These are phyloP conservation scores for Platycercus adscitus DNA, from an alignment of 2,113 vertebrate genomes.

Conservation along the genomic window DNA sequence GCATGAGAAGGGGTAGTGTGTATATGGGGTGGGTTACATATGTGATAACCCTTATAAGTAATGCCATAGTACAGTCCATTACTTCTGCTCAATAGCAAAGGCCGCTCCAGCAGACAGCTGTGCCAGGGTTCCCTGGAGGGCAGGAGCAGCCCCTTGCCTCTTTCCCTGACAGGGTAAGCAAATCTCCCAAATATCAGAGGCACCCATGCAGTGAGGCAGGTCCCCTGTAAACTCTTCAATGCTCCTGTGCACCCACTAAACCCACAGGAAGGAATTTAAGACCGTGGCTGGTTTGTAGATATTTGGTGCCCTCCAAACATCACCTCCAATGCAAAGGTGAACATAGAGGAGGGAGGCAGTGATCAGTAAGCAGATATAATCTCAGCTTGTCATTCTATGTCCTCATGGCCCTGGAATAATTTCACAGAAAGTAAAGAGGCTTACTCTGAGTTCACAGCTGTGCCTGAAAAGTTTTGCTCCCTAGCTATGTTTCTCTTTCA, in stretches of 20 bases:
- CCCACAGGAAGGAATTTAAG: neutral
- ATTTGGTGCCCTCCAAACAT: neutral
- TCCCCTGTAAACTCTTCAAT: neutral
- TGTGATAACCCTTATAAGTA: neutral
- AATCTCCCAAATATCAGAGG: neutral
- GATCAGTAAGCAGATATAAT: neutral
- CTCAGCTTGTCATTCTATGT: neutral
- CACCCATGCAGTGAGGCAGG: accelerated
- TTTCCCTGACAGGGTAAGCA: accelerated
- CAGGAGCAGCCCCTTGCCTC: neutral
- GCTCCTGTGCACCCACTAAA: neutral
- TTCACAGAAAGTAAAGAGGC: neutral
- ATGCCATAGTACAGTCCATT: accelerated
- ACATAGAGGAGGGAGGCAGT: neutral
- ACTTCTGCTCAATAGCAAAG: neutral
- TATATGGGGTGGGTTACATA: neutral
- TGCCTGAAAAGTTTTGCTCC: neutral
- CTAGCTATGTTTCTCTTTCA: neutral
- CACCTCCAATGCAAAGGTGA: neutral
- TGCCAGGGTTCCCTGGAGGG: accelerated
- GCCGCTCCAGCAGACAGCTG: neutral
- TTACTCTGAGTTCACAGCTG: neutral
- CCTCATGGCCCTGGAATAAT: neutral
- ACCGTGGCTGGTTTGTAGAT: neutral
- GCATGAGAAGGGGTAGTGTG: accelerated